Evolutionary conservation across 1,140 invertebrate species (phyloP).

Genomic region (Aethina tumida): DNA sequence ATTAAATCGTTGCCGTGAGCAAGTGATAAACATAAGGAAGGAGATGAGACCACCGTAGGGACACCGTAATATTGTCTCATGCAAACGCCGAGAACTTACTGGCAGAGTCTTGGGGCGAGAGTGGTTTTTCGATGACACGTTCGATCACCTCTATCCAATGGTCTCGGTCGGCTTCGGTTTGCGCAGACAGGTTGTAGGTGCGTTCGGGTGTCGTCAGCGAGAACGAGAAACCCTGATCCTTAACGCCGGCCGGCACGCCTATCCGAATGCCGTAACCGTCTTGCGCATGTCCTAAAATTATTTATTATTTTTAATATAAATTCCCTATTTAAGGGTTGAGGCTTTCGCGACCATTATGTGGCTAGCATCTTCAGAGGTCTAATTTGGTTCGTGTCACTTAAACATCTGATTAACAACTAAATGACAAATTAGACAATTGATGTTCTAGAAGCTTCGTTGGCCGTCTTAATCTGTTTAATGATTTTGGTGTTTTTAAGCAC

Average conservation of each 20-base stretch:
- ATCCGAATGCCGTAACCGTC: slow-evolving; percentile 61
- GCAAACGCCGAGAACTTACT: slow-evolving; percentile 45
- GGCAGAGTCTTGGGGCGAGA: slow-evolving; percentile 70
- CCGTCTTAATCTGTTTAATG: no score
- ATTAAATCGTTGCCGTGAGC: slow-evolving; percentile 4
- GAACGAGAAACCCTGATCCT: slow-evolving; percentile 71
- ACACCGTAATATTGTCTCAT: slow-evolving; percentile 9
- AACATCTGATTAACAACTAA: no score
- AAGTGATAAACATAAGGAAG: slow-evolving; percentile 11
- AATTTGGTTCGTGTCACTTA: no score
- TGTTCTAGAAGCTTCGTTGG: no score
- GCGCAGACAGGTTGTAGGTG: slow-evolving; percentile 72
- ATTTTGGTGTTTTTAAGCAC: no score
- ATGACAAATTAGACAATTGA: no score
- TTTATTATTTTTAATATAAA: no score
- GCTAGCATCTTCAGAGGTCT: no score
- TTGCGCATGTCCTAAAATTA: slow-evolving; percentile 52
- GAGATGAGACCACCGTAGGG: slow-evolving; percentile 14
- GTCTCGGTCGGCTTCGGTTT: slow-evolving; percentile 63
- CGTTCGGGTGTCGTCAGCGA: slow-evolving; percentile 76
- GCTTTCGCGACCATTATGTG: no score
- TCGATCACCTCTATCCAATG: slow-evolving; percentile 72
- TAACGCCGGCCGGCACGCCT: slow-evolving; percentile 55
- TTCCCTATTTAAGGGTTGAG: no score
- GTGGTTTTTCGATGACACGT: slow-evolving; percentile 60